A percentile compares a stretch with the other conserved stretches of the same genome.
Evolutionary conservation across 2,888 invertebrate species (phyloP).

Genomic region (Drosophila paracracens): DNA sequence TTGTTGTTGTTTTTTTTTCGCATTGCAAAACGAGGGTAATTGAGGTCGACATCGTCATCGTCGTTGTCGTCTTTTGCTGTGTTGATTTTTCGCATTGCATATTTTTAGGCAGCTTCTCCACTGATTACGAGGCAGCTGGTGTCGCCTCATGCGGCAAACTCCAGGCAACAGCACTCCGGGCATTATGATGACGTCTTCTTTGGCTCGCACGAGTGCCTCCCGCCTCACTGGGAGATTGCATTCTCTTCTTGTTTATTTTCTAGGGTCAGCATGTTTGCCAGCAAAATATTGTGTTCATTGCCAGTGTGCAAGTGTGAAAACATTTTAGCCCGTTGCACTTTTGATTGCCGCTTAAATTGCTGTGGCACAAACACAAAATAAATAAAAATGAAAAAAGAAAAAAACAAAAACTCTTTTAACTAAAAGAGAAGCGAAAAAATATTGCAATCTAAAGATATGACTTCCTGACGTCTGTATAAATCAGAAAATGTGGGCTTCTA

Average conservation of each 20-base stretch:
- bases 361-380: slow-evolving; percentile 51
- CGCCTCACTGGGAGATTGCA: slow-evolving; percentile 48
- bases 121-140: slow-evolving; percentile 56
- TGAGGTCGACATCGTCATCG: slow-evolving; percentile 65
- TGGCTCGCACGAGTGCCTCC: slow-evolving; percentile 68
- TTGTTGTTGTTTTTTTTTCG: slow-evolving; percentile 52
- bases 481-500: slow-evolving; percentile 47
- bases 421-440: slow-evolving; percentile 24
- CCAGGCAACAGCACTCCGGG: slow-evolving; percentile 45
- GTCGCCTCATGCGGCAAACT: slow-evolving; percentile 41
- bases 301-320: slow-evolving; percentile 69
- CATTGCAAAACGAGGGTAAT: slow-evolving; percentile 72
- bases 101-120: slow-evolving; percentile 66
- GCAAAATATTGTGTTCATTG: slow-evolving; percentile 63
- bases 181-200: slow-evolving; percentile 73
- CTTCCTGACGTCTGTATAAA: slow-evolving; percentile 29
- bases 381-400: slow-evolving; percentile 7
- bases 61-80: slow-evolving; percentile 51
- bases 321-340: slow-evolving; percentile 72
- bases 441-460: slow-evolving; percentile 34
- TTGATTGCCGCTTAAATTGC: slow-evolving; percentile 71
- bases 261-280: slow-evolving; percentile 78
- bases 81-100: slow-evolving; percentile 79
- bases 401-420: slow-evolving; percentile 22
- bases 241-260: slow-evolving; percentile 69